These are phyloP conservation scores for Avahi laniger DNA, from an alignment of 2,797 vertebrate genomes.

Conservation along the genomic window DNA sequence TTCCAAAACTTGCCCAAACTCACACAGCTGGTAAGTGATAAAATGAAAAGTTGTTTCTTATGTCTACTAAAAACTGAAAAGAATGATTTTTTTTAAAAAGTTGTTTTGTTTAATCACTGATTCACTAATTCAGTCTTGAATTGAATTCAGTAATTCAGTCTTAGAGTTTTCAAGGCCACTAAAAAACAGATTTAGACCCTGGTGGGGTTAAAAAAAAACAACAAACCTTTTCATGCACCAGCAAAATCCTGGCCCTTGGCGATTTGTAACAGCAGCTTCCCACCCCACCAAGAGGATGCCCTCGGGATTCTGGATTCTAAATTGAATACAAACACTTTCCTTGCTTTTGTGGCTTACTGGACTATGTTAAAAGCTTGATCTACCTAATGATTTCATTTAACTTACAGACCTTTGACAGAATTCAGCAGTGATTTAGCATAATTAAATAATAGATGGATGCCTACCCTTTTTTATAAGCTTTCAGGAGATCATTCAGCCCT, in stretches of 20 bases:
- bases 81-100: background rate
- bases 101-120: background rate
- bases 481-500: background rate
- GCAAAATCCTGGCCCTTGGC: background rate
- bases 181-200: background rate
- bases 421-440: background rate
- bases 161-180: background rate
- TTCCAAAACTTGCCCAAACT: background rate
- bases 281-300: background rate
- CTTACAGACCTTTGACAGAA: background rate
- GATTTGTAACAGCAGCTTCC: background rate
- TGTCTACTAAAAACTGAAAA: background rate
- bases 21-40: background rate
- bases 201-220: background rate
- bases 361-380: background rate
- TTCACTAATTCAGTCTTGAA: background rate
- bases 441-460: background rate
- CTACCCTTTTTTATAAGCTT: background rate
- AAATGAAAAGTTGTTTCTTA: background rate
- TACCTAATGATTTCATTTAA: background rate
- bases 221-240: background rate
- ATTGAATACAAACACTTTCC: background rate
- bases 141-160: background rate
- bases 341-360: background rate
- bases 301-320: background rate